Evolutionary conservation across 2,797 vertebrate species (phyloP).

Genomic region (Leptodactylus fallax): DNA sequence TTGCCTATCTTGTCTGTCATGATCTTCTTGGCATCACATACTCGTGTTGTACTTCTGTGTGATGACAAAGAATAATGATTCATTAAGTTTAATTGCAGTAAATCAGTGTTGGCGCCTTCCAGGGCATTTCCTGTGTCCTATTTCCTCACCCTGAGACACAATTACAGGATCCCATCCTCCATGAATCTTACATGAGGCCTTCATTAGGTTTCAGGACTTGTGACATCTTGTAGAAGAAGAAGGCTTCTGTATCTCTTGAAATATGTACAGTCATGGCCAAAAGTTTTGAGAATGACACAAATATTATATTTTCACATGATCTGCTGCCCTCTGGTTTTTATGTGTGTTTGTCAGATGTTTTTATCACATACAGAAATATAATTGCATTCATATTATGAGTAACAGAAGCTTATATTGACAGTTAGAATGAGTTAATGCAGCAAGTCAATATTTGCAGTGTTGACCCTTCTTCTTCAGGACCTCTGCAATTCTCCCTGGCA

Average conservation of each 20-base stretch:
- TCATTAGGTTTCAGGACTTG: background rate
- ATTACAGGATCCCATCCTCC: background rate
- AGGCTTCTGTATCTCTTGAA: background rate
- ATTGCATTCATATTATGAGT: too few relatives aligned
- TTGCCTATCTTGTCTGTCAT: background rate
- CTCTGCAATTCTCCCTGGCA: too few relatives aligned
- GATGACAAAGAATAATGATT: background rate
- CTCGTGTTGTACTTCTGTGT: background rate
- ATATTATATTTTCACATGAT: too few relatives aligned
- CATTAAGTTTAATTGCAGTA: constrained; percentile 9
- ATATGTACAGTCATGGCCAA: too few relatives aligned
- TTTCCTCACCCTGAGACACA: constrained; percentile 4
- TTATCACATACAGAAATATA: too few relatives aligned
- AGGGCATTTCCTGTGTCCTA: background rate
- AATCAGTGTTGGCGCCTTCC: constrained; percentile 2
- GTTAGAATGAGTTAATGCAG: too few relatives aligned
- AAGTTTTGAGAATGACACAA: too few relatives aligned
- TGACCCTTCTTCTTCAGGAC: too few relatives aligned
- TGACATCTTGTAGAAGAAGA: background rate
- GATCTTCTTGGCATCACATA: background rate
- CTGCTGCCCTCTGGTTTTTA: too few relatives aligned
- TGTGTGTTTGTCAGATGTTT: too few relatives aligned
- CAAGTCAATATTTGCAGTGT: too few relatives aligned
- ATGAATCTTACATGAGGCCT: constrained; percentile 19
- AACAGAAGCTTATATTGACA: too few relatives aligned